Percentiles rank a stretch among this genome's conserved stretches.
Evolutionary conservation across 2,113 vertebrate species (phyloP).

Genomic region (Sphyrna mokarran): DNA sequence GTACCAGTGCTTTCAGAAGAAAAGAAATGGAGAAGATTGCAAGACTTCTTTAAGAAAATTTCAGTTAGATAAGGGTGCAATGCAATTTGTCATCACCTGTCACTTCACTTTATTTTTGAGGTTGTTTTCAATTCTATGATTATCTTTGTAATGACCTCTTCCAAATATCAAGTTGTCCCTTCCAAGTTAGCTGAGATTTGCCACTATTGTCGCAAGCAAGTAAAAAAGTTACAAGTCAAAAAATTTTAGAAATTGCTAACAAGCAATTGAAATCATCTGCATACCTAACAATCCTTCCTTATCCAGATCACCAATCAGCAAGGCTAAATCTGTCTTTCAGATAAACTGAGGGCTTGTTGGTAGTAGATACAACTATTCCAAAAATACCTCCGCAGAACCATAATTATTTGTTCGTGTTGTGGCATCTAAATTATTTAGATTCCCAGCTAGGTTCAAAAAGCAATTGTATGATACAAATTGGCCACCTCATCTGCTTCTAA

Average conservation of each 20-base stretch:
- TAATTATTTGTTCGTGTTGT: neutral
- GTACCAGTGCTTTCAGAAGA: no score
- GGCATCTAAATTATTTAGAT: neutral
- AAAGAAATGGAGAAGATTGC: no score
- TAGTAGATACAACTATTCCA: neutral
- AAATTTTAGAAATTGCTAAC: neutral
- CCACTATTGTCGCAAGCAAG: neutral
- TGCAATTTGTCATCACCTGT: neutral
- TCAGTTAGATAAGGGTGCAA: neutral
- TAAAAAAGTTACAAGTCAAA: neutral
- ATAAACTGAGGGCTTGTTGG: no score
- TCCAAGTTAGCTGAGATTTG: neutral
- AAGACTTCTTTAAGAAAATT: neutral
- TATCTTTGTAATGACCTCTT: neutral
- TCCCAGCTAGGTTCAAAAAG: neutral
- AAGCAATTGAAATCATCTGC: neutral
- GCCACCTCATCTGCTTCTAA: neutral
- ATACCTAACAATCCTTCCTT: neutral
- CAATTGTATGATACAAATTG: neutral
- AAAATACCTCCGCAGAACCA: neutral
- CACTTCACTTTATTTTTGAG: neutral
- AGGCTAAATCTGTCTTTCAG: neutral
- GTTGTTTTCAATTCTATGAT: neutral
- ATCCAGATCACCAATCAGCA: neutral
- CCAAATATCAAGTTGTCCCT: no score